Conservation (phyloP, 2,797 vertebrate species). For the Prionace glauca region DNA sequence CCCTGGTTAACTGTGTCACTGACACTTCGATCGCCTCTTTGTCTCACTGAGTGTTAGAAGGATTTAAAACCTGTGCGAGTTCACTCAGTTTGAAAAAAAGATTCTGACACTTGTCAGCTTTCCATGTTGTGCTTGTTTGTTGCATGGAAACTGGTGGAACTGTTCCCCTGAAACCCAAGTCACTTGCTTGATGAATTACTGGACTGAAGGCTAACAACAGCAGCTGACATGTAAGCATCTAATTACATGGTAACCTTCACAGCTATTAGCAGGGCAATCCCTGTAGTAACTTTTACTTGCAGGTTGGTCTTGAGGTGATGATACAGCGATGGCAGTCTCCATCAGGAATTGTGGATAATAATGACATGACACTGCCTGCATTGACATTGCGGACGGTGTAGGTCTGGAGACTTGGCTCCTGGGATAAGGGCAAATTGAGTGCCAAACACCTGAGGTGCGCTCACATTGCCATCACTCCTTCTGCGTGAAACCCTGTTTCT, state of each 20-base stretch:
- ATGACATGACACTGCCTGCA: not conserved
- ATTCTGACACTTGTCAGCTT: not conserved
- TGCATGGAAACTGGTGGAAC: not conserved
- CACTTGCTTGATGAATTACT: not conserved
- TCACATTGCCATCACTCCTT: not conserved
- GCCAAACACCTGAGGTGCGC: not conserved
- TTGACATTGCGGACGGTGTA: not conserved
- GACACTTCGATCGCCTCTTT: not conserved
- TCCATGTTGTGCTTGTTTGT: not conserved
- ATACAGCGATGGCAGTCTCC: not conserved
- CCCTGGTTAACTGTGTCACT: not conserved
- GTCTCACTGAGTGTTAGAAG: not conserved
- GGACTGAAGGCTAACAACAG: not conserved
- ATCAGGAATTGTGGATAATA: not conserved
- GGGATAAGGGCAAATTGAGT: not conserved
- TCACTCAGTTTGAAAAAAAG: not conserved
- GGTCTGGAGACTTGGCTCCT: not conserved
- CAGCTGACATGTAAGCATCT: not conserved
- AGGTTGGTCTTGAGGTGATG: not conserved
- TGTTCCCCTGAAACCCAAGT: not conserved
- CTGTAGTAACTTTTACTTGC: not conserved
- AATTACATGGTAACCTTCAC: not conserved
- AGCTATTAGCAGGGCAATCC: not conserved
- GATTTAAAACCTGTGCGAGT: not conserved
- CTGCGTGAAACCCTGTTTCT: not conserved